Percentiles rank a stretch among this genome's conserved stretches.
Evolutionary conservation across 2,888 invertebrate genomes (phyloP).

Genomic region (Agrochola litura): DNA sequence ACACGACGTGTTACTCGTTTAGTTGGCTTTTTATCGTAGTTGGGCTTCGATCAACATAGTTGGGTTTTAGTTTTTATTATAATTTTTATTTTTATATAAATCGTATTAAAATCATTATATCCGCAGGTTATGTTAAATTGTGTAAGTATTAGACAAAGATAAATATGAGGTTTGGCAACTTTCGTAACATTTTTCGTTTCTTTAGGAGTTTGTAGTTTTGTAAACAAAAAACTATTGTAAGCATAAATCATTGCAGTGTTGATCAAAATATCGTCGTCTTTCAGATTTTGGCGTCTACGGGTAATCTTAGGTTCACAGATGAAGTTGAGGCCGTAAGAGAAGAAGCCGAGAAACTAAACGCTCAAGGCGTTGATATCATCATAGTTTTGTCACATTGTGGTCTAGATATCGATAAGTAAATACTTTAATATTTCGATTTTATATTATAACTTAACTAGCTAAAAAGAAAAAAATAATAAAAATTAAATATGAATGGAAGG

Average conservation of each 20-base stretch:
- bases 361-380: constrained; percentile 93
- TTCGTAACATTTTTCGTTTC: background rate
- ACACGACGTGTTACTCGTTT: too few species aligned
- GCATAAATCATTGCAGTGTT: background rate
- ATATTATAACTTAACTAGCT: too few species aligned
- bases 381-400: constrained; percentile 96
- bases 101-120: background rate
- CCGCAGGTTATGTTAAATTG: background rate
- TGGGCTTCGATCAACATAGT: too few species aligned
- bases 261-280: background rate
- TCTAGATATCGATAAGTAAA: constrained; percentile 91
- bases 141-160: background rate
- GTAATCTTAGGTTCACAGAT: constrained; percentile 92
- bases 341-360: constrained; percentile 92
- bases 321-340: constrained; percentile 92
- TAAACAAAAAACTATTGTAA: too few species aligned
- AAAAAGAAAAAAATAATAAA: background rate
- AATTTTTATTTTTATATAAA: background rate
- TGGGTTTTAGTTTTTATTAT: too few species aligned
- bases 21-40: too few species aligned
- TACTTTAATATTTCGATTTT: constrained; percentile 1
- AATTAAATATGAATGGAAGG: background rate
- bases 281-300: constrained; percentile 92
- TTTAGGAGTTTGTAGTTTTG: background rate
- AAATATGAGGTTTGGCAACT: background rate